A percentile compares a stretch with the other conserved stretches of the same genome.
These are phyloP conservation scores for Casuarius casuarius DNA, from an alignment of 2,113 vertebrate genomes.

Conservation along the genomic window DNA sequence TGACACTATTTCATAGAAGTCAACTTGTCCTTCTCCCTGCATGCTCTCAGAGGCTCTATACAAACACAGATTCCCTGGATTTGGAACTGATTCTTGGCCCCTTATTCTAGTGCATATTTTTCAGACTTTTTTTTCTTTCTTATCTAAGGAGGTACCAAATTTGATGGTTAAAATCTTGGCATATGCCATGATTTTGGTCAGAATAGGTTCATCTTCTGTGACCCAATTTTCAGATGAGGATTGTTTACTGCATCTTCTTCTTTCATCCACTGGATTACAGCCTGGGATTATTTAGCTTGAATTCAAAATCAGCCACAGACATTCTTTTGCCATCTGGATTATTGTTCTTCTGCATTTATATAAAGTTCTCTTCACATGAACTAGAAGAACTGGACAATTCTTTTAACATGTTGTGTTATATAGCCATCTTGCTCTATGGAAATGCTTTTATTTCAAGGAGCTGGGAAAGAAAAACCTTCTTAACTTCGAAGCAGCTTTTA, in stretches of 20 bases:
- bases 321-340: background rate
- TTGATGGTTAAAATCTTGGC: background rate
- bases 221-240: background rate
- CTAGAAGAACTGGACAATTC: background rate
- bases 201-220: background rate
- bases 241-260: background rate
- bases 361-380: background rate
- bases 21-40: background rate
- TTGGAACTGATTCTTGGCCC: background rate
- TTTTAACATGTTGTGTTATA: background rate
- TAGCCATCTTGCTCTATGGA: background rate
- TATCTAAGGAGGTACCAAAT: background rate
- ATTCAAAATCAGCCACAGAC: background rate
- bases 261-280: background rate
- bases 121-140: background rate
- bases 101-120: background rate
- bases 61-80: background rate
- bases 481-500: slow-evolving; percentile 48
- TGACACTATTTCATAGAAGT: background rate
- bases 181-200: background rate
- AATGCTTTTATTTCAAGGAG: slow-evolving; percentile 45
- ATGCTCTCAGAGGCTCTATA: background rate
- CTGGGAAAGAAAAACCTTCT: slow-evolving; percentile 14
- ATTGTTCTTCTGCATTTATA: background rate
- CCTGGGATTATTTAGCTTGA: background rate